Conservation (phyloP, 2,797 vertebrate genomes). For the Sebastes steindachneri region DNA sequence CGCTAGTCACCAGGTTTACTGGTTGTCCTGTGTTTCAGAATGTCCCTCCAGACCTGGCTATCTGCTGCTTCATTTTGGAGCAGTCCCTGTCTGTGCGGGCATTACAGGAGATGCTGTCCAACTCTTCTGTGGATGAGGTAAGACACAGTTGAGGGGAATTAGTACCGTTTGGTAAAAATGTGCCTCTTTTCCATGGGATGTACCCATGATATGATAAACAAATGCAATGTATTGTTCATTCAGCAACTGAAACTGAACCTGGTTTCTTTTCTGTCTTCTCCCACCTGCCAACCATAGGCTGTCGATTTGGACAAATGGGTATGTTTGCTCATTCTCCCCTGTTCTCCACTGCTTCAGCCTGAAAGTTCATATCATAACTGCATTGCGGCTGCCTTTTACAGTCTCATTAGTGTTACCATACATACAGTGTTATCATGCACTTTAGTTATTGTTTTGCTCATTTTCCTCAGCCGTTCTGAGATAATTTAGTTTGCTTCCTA, state of each 20-base stretch:
- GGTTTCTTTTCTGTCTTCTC: slow-evolving; percentile 27
- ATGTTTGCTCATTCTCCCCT: slow-evolving; percentile 46
- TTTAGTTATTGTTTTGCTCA: background rate
- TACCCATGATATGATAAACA: background rate
- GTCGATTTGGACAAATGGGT: slow-evolving; percentile 88
- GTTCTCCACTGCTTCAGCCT: background rate
- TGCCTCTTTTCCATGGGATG: background rate
- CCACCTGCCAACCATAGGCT: slow-evolving; percentile 63
- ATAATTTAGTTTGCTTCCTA: background rate
- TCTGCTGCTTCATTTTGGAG: slow-evolving; percentile 93
- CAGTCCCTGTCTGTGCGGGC: slow-evolving; percentile 93
- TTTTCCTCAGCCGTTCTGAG: background rate
- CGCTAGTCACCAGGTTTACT: background rate
- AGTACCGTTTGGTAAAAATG: background rate
- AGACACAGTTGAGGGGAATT: background rate
- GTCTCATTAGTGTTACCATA: background rate
- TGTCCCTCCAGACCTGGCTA: slow-evolving; percentile 92
- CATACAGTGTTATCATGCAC: background rate
- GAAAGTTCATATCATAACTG: background rate
- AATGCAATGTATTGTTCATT: background rate
- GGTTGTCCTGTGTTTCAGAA: slow-evolving; percentile 78
- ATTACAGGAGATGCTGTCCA: slow-evolving; percentile 94
- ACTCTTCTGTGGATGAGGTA: slow-evolving; percentile 87
- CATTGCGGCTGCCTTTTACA: background rate
- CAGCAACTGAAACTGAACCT: slow-evolving; percentile 3